phyloP scores from a whole-genome alignment of 2,113 vertebrate genomes.

The Bubo blakistoni region DNA sequence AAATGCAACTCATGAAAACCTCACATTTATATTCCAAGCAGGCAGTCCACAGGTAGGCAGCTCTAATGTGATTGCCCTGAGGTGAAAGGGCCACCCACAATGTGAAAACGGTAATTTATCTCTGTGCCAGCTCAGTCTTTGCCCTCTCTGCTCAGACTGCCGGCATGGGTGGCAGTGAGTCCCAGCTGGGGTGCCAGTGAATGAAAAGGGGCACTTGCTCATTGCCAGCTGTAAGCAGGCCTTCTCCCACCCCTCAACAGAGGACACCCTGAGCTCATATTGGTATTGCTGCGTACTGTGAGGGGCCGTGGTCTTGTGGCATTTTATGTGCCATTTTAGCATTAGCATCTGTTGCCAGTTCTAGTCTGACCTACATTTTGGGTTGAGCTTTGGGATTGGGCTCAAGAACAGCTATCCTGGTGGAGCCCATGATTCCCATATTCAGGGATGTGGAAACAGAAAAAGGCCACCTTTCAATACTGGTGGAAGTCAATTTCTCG shows the following conservation, averaged over 20 bases:
- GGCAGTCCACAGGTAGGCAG: neutral
- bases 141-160: neutral
- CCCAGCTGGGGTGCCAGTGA: neutral
- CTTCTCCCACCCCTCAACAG: fast-evolving
- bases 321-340: neutral
- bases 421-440: fast-evolving
- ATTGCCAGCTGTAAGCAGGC: fast-evolving
- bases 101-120: neutral
- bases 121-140: neutral
- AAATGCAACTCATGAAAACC: neutral
- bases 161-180: neutral
- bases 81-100: neutral
- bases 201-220: neutral
- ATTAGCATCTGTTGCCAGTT: neutral
- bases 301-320: neutral
- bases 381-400: neutral
- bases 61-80: neutral
- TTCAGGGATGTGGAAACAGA: neutral
- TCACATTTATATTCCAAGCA: neutral
- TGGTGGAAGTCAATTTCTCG: neutral
- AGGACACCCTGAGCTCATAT: neutral
- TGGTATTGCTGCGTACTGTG: neutral
- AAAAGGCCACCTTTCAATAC: neutral
- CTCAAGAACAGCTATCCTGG: neutral
- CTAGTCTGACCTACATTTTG: neutral